These are phyloP conservation scores for Nestor notabilis DNA, from an alignment of 2,113 vertebrate species.

Conservation along the genomic window DNA sequence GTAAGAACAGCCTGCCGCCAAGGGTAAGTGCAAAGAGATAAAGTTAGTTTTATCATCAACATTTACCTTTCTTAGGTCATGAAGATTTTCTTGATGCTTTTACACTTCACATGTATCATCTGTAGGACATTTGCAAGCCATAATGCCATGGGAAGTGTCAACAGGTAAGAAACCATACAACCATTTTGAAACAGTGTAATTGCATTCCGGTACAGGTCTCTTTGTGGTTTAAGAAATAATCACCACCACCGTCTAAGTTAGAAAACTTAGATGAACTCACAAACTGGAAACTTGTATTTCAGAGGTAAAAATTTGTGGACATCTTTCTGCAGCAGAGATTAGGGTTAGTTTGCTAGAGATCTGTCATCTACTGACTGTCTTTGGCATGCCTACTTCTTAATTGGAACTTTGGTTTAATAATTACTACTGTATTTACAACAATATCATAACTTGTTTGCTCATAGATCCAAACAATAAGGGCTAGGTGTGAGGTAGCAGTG, in stretches of 20 bases:
- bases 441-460: background rate
- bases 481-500: background rate
- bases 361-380: background rate
- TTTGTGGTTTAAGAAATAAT: background rate
- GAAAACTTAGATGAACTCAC: background rate
- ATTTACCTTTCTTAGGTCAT: background rate
- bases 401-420: background rate
- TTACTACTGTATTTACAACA: background rate
- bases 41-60: background rate
- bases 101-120: rapidly evolving
- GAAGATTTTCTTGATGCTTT: background rate
- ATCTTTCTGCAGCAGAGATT: background rate
- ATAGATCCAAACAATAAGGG: background rate
- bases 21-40: background rate
- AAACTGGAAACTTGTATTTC: background rate
- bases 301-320: background rate
- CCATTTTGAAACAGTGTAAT: background rate
- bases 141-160: background rate
- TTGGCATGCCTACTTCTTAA: background rate
- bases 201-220: background rate
- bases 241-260: too few species aligned
- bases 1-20: background rate
- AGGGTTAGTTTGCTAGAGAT: background rate
- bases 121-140: background rate
- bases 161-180: background rate